Evolutionary conservation across 2,113 vertebrate species (phyloP).

Genomic region (Plecotus auritus): DNA sequence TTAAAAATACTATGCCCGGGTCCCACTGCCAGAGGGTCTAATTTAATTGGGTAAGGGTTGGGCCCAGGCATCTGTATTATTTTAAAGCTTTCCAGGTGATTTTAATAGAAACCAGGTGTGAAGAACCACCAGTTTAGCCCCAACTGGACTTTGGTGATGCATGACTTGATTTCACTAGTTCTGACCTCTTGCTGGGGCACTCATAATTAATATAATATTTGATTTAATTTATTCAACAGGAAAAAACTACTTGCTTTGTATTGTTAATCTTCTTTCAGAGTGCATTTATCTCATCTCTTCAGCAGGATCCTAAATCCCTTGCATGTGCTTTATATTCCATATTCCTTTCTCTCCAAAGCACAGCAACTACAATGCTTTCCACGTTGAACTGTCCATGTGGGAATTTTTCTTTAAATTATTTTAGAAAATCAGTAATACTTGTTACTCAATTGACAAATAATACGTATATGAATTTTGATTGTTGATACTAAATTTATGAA

Average conservation of each 20-base stretch:
- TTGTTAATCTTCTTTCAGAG: slow-evolving; percentile 1
- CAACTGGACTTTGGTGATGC: neutral
- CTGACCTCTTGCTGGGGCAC: neutral
- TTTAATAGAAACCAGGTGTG: slow-evolving; percentile 52
- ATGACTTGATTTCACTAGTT: slow-evolving; percentile 23
- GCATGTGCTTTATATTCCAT: neutral
- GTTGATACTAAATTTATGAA: slow-evolving; percentile 19
- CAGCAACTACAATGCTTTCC: neutral
- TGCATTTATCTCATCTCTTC: neutral
- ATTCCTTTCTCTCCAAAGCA: neutral
- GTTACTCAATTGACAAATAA: slow-evolving; percentile 10
- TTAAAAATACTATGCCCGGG: neutral
- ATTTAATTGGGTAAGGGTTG: slow-evolving; percentile 29
- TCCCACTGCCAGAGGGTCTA: slow-evolving; percentile 16
- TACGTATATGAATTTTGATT: neutral
- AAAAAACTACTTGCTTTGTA: neutral
- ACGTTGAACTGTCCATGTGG: neutral
- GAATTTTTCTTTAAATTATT: neutral
- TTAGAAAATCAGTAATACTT: slow-evolving; percentile 21
- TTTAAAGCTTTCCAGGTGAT: slow-evolving; percentile 46
- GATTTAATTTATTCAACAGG: slow-evolving; percentile 32
- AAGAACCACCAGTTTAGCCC: neutral
- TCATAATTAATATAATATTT: slow-evolving; percentile 43
- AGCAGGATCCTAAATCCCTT: neutral
- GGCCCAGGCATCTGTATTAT: neutral